phyloP scores from a whole-genome alignment of 2,888 invertebrate genomes.

The Dicyrtoma fusca region DNA sequence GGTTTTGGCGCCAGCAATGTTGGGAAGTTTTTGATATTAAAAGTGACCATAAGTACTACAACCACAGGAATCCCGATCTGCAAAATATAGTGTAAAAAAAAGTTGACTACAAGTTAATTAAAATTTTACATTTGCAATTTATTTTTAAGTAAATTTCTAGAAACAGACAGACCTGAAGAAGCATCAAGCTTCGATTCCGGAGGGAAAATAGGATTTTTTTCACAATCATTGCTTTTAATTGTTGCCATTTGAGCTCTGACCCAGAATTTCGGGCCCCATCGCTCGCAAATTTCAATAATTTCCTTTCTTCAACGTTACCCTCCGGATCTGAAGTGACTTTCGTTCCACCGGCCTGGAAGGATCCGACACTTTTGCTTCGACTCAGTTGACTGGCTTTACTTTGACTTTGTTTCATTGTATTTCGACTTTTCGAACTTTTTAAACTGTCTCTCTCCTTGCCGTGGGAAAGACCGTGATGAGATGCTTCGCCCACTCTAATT shows the following conservation, averaged over 20 bases:
- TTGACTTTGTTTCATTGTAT: too few species aligned
- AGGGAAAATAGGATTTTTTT: constrained; percentile 60
- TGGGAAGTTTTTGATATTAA: constrained; percentile 58
- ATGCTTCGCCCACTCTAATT: too few species aligned
- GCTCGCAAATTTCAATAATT: not conserved
- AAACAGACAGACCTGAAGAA: constrained; percentile 63
- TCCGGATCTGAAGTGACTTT: not conserved
- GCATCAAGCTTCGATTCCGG: constrained; percentile 60
- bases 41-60: constrained; percentile 68
- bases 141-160: too few species aligned
- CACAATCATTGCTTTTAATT: constrained; percentile 61
- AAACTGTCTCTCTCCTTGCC: too few species aligned
- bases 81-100: too few species aligned
- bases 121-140: not conserved
- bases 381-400: not conserved
- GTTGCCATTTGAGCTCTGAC: constrained; percentile 58
- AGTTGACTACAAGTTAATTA: not conserved
- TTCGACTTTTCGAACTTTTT: too few species aligned
- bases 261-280: constrained; percentile 29
- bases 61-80: constrained; percentile 72
- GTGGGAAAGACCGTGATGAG: too few species aligned
- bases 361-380: not conserved
- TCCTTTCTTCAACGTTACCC: not conserved
- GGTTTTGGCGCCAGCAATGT: constrained; percentile 63
- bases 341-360: not conserved